Conservation (phyloP, 2,888 invertebrate species). For the Drosophila fulvimacula region DNA sequence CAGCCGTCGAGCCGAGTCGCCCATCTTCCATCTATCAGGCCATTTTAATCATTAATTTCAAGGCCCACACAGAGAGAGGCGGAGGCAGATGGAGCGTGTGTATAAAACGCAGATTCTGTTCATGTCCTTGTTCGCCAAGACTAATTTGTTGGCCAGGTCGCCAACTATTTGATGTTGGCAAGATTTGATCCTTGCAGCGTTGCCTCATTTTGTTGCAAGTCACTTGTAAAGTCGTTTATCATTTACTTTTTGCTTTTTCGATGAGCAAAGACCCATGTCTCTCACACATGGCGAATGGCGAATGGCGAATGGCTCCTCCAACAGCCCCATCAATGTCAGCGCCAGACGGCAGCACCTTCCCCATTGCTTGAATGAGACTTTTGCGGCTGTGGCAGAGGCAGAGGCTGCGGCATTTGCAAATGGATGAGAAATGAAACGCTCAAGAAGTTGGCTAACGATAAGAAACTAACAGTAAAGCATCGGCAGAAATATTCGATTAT, state of each 20-base stretch:
- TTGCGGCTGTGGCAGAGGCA: constrained; percentile 19
- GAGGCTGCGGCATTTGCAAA: constrained; percentile 2
- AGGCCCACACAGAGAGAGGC: constrained; percentile 69
- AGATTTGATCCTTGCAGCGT: constrained; percentile 59
- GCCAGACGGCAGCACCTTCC: constrained; percentile 46
- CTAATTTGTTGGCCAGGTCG: constrained; percentile 67
- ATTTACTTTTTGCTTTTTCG: constrained; percentile 67
- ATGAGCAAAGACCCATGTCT: constrained; percentile 51
- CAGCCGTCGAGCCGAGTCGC: constrained; percentile 46
- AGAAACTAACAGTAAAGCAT: neutral
- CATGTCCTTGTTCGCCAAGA: constrained; percentile 65
- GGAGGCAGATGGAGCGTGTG: neutral
- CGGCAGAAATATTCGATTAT: neutral
- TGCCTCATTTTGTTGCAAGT: constrained; percentile 79
- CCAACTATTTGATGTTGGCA: constrained; percentile 41
- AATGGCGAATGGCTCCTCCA: constrained; percentile 38
- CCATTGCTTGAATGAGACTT: constrained; percentile 30
- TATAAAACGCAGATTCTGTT: neutral
- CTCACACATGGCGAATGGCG: constrained; percentile 61
- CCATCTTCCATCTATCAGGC: constrained; percentile 50
- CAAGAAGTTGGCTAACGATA: neutral
- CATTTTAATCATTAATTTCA: constrained; percentile 83
- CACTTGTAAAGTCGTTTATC: constrained; percentile 84
- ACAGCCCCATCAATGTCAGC: constrained; percentile 72
- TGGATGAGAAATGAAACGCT: constrained; percentile 13